These are phyloP conservation scores for Mizuhopecten yessoensis DNA, from an alignment of 1,140 invertebrate genomes.

Conservation along the genomic window DNA sequence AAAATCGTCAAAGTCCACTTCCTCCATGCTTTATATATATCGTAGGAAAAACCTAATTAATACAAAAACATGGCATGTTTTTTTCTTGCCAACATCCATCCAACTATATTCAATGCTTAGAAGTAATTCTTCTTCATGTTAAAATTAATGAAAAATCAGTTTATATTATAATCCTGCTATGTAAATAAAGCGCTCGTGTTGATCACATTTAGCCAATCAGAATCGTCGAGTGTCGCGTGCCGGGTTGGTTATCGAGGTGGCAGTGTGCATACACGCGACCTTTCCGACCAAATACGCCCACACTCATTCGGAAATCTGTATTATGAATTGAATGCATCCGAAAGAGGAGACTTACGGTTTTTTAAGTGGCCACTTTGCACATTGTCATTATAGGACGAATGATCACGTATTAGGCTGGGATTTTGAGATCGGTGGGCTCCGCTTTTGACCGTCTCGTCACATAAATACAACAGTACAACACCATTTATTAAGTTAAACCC, in stretches of 20 bases:
- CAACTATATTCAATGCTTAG: not conserved
- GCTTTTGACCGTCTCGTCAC: too few relatives aligned
- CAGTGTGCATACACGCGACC: slow-evolving; percentile 11
- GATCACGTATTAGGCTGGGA: not conserved
- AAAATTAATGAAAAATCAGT: slow-evolving; percentile 28
- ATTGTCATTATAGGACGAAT: not conserved
- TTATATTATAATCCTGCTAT: slow-evolving; percentile 29
- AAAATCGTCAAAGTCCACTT: slow-evolving; percentile 25
- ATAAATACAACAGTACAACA: too few relatives aligned
- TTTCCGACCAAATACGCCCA: not conserved
- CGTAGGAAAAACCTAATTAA: not conserved
- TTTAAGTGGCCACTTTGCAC: slow-evolving; percentile 26
- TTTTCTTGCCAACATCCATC: not conserved
- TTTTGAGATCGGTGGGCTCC: not conserved
- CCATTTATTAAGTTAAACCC: too few relatives aligned
- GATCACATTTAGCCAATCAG: slow-evolving; percentile 37
- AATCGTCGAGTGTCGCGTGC: slow-evolving; percentile 23
- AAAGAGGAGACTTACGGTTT: slow-evolving; percentile 30
- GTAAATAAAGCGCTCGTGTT: slow-evolving; percentile 15
- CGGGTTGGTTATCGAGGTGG: not conserved
- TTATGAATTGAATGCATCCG: slow-evolving; percentile 10
- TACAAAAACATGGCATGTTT: not conserved
- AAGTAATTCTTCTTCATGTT: not conserved
- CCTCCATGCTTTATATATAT: not conserved
- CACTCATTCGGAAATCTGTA: not conserved